Base-by-base conservation (phyloP, 2,113 vertebrate genomes). In the Hemicordylus capensis region DNA sequence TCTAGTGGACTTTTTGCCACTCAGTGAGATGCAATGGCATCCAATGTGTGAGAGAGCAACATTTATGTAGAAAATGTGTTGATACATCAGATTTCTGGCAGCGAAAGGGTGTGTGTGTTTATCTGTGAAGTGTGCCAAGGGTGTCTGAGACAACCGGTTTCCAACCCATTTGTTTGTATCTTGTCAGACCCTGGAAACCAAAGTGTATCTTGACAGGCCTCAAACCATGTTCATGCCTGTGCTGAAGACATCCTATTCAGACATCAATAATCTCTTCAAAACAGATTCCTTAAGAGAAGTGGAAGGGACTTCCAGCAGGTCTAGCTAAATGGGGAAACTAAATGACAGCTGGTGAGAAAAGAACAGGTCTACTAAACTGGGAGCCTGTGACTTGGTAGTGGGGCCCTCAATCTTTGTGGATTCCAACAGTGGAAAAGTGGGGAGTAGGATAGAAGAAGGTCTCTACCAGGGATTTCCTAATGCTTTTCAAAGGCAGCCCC, bases 81-180 rank as follows among this genome's bases (percentile, higher is more conserved):
- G 44, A 11, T 48, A 14, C 42, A 83, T 42, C 48, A 58, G 66
- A 31, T 42, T 34, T 20, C 48, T 20, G 66, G 61, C 28, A 67
- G 44, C 31, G 61, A 84, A 76, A 66, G 46, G 26, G 46, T 64
- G 46, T 31, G 51, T 39, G 24, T 75, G 44, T 83, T 75, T 76
- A 76, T 76, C 59, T 84, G 24, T 64, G n/a, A 39, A 44, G 63
- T 56, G 82, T 67, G 48, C 61, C 73, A 76, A 66, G 34, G 58
- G 61, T 42, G 61, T 76, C 73, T 66, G 73, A 84, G 73, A 67
- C 73, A 76, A 84, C 74, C 56, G 73, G 61, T 84, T 84, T 84
- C 82, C 73, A 84, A 28, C 73, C 82, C 61, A 84, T 84, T 84
- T 84, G 34, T 76, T 76, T n/a, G 34, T 84, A 84, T 84, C 73